phyloP scores from a whole-genome alignment of 2,113 vertebrate species.

The Arizona elegans region DNA sequence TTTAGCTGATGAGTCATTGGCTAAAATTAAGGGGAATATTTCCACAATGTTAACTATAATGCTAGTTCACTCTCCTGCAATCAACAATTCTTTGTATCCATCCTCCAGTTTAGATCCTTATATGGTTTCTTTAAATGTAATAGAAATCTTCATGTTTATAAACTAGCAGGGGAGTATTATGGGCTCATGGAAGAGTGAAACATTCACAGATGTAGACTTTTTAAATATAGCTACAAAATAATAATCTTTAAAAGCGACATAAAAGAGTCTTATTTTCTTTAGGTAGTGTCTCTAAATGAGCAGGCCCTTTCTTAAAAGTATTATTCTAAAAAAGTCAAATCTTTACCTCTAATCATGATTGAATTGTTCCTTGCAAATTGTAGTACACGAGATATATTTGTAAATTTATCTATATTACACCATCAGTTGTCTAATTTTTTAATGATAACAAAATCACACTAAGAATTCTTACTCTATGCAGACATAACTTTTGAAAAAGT shows the following conservation, averaged over 20 bases:
- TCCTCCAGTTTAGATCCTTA: neutral
- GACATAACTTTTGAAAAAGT: neutral
- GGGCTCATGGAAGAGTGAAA: neutral
- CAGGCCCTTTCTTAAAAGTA: slow-evolving; percentile 58
- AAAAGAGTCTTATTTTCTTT: slow-evolving; percentile 34
- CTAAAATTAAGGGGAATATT: neutral
- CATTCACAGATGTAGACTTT: slow-evolving; percentile 41
- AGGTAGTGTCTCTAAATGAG: slow-evolving; percentile 34
- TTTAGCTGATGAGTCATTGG: neutral
- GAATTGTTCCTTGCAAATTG: slow-evolving; percentile 51
- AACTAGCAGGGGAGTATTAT: neutral
- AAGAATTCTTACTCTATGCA: neutral
- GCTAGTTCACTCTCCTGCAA: neutral
- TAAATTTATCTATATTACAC: neutral
- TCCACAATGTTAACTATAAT: neutral
- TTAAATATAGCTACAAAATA: slow-evolving; percentile 55
- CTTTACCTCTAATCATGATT: slow-evolving; percentile 62
- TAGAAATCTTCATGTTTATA: neutral
- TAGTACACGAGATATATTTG: slow-evolving; percentile 37
- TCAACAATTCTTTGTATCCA: neutral
- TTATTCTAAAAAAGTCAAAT: slow-evolving; percentile 55
- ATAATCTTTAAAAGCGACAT: slow-evolving; percentile 44
- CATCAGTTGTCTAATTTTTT: neutral
- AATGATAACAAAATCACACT: neutral
- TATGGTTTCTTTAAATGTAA: neutral